Conservation (phyloP, 2,888 invertebrate species). For the Tortrix viridana region DNA sequence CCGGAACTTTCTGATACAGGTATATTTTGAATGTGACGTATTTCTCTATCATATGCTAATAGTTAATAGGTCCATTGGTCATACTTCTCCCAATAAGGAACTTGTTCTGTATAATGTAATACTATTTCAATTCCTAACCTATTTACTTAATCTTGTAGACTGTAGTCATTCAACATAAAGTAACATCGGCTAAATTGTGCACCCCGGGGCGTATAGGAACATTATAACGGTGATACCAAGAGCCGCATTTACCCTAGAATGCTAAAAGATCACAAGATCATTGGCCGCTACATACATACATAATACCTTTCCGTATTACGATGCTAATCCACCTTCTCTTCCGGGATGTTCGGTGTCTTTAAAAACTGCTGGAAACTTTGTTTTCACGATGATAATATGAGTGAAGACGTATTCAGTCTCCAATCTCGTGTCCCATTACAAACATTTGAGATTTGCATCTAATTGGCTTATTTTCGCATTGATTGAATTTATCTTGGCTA, state of each 20-base stretch:
- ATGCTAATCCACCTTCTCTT: conserved; percentile 22
- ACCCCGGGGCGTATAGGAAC: conserved; percentile 21
- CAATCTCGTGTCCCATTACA: no score
- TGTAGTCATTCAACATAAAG: conserved; percentile 20
- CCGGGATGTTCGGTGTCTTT: conserved; percentile 25
- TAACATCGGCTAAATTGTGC: conserved; percentile 21
- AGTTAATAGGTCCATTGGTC: no score
- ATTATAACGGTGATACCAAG: conserved; percentile 28
- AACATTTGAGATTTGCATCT: no score
- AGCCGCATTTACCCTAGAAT: conserved; percentile 8
- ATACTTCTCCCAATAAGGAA: no score
- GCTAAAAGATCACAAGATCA: conserved; percentile 25
- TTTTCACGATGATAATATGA: no score
- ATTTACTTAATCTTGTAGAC: background rate
- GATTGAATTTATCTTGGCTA: no score
- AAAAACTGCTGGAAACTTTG: background rate
- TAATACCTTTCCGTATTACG: conserved; percentile 25
- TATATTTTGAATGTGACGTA: no score
- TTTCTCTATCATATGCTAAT: no score
- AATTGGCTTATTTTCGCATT: no score
- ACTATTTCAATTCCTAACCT: background rate
- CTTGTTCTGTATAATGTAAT: no score
- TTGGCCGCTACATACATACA: conserved; percentile 4
- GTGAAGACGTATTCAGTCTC: no score
- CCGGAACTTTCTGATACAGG: no score